Conservation (phyloP, 2,797 vertebrate genomes). For the Schizopygopsis pylzovi region DNA sequence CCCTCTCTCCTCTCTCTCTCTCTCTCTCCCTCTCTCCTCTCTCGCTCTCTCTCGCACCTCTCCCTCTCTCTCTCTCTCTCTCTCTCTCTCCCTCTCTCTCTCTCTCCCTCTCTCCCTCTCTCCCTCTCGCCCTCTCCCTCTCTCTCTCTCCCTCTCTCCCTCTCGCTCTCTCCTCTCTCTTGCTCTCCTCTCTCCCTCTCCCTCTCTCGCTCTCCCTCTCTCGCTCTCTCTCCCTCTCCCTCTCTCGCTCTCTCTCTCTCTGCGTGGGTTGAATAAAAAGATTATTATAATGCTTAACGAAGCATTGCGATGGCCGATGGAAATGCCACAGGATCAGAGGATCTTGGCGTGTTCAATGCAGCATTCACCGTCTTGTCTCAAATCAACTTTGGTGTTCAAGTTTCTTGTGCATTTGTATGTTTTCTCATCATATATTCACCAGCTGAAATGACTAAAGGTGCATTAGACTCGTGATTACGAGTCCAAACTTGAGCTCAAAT, state of each 20-base stretch:
- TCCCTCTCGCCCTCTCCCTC: too few species aligned
- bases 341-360: not conserved
- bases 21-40: too few species aligned
- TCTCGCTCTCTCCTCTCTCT: too few species aligned
- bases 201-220: conserved; percentile 2
- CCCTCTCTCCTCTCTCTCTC: too few species aligned
- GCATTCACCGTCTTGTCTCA: not conserved
- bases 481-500: conserved; percentile 36
- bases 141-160: too few species aligned
- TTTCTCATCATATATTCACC: not conserved
- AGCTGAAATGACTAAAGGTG: not conserved
- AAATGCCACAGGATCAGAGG: not conserved
- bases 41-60: too few species aligned
- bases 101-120: too few species aligned
- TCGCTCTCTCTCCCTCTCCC: not conserved
- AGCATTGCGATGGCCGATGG: conserved; percentile 25
- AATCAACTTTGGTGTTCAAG: conserved; percentile 4
- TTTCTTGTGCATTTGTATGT: not conserved
- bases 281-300: conserved; percentile 32
- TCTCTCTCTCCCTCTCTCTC: too few species aligned
- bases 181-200: not conserved
- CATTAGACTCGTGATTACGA: not conserved
- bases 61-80: too few species aligned
- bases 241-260: not conserved
- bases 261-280: conserved; percentile 43